Evolutionary conservation across 2,113 vertebrate species (phyloP).

Genomic region (Vidua chalybeata): DNA sequence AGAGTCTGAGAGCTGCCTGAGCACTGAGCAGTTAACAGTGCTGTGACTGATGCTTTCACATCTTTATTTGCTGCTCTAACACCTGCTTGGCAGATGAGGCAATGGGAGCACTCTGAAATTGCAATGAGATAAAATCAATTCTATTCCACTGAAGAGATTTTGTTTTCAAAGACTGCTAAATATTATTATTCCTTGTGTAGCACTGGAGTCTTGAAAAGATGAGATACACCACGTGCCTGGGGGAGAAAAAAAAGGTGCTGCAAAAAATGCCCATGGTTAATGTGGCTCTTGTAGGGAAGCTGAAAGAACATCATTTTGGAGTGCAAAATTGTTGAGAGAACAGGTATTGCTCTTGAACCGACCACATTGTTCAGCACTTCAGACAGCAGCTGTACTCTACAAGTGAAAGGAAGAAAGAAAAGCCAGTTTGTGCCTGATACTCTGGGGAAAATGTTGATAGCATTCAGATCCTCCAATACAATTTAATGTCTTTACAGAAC

Average conservation of each 20-base stretch:
- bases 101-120: neutral
- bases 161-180: neutral
- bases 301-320: neutral
- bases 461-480: neutral
- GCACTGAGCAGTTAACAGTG: neutral
- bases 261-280: neutral
- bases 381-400: neutral
- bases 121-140: neutral
- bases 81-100: neutral
- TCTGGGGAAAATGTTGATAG: neutral
- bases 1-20: neutral
- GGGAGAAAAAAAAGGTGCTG: neutral
- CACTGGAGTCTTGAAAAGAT: neutral
- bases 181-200: neutral
- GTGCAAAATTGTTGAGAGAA: conserved; percentile 1
- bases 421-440: neutral
- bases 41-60: neutral
- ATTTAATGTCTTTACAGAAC: neutral
- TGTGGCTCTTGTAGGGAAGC: neutral
- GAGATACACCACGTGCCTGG: neutral
- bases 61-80: neutral
- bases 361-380: neutral
- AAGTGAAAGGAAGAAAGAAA: neutral
- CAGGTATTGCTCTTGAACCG: neutral
- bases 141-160: neutral